These are phyloP conservation scores for Dunckerocampus dactyliophorus DNA, from an alignment of 2,113 vertebrate genomes.

Conservation along the genomic window DNA sequence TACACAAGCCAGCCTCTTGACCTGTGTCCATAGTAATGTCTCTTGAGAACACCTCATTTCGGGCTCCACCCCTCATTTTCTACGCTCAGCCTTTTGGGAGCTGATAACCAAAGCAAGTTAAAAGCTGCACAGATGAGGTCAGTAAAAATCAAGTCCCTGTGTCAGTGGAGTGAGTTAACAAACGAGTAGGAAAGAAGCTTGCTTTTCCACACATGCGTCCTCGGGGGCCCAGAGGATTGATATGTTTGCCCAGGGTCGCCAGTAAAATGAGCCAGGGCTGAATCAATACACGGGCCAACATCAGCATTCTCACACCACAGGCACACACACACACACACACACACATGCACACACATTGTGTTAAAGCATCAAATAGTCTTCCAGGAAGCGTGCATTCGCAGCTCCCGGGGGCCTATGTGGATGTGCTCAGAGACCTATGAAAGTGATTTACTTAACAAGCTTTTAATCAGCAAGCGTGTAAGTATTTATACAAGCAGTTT, in stretches of 20 bases:
- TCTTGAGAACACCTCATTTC: conserved; percentile 1
- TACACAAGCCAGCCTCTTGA: not conserved
- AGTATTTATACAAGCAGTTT: not conserved
- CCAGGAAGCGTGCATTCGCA: conserved; percentile 19
- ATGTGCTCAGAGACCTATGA: not conserved
- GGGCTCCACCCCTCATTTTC: conserved; percentile 35
- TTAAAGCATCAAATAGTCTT: conserved; percentile 30
- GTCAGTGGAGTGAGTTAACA: conserved; percentile 29
- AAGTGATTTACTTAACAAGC: conserved; percentile 1
- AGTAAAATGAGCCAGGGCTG: conserved; percentile 42
- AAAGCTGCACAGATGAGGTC: conserved; percentile 34
- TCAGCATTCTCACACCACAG: conserved; percentile 62
- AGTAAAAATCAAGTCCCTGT: conserved; percentile 30
- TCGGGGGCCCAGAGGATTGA: conserved; percentile 38
- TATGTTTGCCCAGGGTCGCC: conserved; percentile 54
- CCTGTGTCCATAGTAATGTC: not conserved
- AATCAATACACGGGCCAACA: conserved; percentile 37
- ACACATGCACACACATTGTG: conserved; percentile 24
- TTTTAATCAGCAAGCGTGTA: not conserved
- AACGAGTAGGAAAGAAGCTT: conserved; percentile 7
- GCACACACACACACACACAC: conserved; percentile 20
- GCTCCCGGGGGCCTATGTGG: not conserved
- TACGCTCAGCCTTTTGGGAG: conserved; percentile 40
- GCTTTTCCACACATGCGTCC: conserved; percentile 36
- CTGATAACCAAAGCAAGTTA: conserved; percentile 51